phyloP scores from a whole-genome alignment of 1,140 invertebrate genomes.

The Scaptomyza pallida region DNA sequence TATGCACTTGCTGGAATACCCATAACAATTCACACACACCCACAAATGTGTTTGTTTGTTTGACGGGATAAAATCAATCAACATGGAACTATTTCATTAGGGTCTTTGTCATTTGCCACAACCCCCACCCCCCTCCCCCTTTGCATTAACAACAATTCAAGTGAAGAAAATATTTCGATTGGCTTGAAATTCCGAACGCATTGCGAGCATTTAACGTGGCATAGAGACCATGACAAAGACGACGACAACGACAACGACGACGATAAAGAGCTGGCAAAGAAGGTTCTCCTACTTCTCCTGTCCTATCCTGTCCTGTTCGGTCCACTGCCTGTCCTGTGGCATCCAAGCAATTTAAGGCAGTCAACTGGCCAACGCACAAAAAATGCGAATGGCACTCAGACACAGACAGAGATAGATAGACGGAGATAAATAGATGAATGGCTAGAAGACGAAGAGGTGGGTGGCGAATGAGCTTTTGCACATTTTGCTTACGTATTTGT shows the following conservation, averaged over 20 bases:
- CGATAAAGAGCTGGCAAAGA: background rate
- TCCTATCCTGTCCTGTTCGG: background rate
- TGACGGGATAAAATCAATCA: conserved; percentile 1
- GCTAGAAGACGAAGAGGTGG: background rate
- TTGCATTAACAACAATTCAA: background rate
- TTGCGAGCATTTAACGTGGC: conserved; percentile 57
- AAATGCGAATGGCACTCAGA: conserved; percentile 4
- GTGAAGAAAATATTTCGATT: conserved; percentile 23
- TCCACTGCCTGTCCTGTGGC: conserved; percentile 3
- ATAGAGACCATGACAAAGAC: conserved; percentile 8
- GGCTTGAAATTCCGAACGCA: conserved; percentile 54
- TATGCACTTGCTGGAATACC: no score
- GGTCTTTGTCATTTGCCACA: conserved; percentile 2
- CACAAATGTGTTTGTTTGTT: no score
- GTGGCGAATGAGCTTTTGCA: background rate
- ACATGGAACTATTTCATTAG: conserved; percentile 6
- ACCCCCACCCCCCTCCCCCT: background rate
- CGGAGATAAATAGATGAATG: background rate
- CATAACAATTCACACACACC: no score
- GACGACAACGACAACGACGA: no score
- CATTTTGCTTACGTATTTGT: conserved; percentile 1
- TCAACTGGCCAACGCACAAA: conserved; percentile 2
- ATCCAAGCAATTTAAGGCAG: conserved; percentile 27
- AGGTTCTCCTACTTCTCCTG: background rate
- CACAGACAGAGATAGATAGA: background rate